These are phyloP conservation scores for Sarcophaga peregrina DNA, from an alignment of 1,140 invertebrate genomes.

Conservation along the genomic window DNA sequence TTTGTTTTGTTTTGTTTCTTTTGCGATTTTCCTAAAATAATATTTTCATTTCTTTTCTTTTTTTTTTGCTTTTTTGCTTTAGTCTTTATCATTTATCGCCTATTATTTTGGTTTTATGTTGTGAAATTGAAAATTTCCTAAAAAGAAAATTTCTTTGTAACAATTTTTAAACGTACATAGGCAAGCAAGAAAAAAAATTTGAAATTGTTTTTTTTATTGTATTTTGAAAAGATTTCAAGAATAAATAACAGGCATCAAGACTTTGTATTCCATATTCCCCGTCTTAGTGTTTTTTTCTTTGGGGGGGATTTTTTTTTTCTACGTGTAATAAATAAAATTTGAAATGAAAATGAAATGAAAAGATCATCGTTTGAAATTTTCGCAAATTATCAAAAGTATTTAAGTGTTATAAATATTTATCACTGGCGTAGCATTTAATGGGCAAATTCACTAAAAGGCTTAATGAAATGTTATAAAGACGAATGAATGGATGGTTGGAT, in stretches of 20 bases:
- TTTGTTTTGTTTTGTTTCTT: background rate
- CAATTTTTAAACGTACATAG: no score
- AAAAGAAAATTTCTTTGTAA: no score
- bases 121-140: no score
- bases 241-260: no score
- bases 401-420: constrained; percentile 38
- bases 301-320: background rate
- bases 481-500: background rate
- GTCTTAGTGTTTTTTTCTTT: background rate
- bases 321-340: constrained; percentile 5
- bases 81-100: background rate
- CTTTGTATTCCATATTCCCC: background rate
- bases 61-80: no score
- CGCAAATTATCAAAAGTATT: constrained; percentile 35
- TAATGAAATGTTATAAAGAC: no score
- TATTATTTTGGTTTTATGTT: background rate
- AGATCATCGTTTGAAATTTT: constrained; percentile 37
- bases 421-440: constrained; percentile 27
- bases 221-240: no score
- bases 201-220: no score
- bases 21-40: background rate
- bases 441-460: background rate
- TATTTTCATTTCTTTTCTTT: background rate
- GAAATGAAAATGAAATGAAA: constrained; percentile 10
- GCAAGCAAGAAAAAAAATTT: no score